phyloP scores from a whole-genome alignment of 2,888 invertebrate genomes.

The Cephus rjabovi region DNA sequence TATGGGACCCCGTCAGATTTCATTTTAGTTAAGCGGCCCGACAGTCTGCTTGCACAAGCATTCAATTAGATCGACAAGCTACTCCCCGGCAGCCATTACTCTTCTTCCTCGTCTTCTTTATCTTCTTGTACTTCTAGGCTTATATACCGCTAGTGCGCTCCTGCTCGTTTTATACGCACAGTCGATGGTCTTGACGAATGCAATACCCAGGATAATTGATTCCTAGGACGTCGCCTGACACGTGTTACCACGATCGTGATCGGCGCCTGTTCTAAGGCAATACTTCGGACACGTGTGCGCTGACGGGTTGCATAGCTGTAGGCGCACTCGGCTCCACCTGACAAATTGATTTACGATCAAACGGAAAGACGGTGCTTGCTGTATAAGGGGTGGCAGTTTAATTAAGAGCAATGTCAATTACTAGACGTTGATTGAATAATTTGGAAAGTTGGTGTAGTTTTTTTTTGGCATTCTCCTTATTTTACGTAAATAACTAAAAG shows the following conservation, averaged over 20 bases:
- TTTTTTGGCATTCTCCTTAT: not conserved
- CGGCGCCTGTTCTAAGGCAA: not conserved
- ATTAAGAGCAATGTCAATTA: not conserved
- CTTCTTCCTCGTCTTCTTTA: conserved; percentile 7
- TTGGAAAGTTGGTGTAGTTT: not conserved
- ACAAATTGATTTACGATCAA: not conserved
- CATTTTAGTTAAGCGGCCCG: conserved; percentile 36
- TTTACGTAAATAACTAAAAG: not conserved
- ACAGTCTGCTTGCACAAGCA: conserved; percentile 10
- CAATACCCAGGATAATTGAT: not conserved
- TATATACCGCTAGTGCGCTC: not conserved
- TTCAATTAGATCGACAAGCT: conserved; percentile 7
- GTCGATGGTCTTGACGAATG: not conserved
- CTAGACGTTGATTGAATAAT: not conserved
- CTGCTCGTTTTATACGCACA: not conserved
- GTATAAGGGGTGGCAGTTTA: not conserved
- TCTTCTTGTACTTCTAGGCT: not conserved
- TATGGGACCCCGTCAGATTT: conserved; percentile 36
- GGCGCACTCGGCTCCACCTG: not conserved
- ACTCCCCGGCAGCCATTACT: not conserved
- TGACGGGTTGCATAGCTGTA: not conserved
- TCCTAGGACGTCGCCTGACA: not conserved
- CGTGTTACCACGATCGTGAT: not conserved
- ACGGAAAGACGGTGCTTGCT: not conserved
- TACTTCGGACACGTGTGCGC: not conserved